A percentile compares a stretch with the other conserved stretches of the same genome.
phyloP scores from a whole-genome alignment of 2,888 invertebrate genomes.

The Sminthurides aquaticus region DNA sequence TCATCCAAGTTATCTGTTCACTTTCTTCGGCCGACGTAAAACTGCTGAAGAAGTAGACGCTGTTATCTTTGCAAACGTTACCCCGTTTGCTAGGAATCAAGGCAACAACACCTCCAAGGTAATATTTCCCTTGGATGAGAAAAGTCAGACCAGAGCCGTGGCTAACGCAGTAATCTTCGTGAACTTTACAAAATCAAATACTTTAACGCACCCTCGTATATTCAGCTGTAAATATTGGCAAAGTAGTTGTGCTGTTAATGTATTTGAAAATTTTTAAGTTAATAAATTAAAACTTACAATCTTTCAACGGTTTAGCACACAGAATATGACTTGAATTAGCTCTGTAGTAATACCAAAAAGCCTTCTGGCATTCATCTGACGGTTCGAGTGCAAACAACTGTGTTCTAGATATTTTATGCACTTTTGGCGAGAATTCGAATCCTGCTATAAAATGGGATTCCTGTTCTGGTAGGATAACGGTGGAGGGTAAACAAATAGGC shows the following conservation, averaged over 20 bases:
- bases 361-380: neutral
- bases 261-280: too few species aligned
- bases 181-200: too few species aligned
- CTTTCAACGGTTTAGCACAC: neutral
- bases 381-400: neutral
- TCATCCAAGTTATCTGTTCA: neutral
- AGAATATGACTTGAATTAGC: neutral
- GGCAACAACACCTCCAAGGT: neutral
- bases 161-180: neutral
- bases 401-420: neutral
- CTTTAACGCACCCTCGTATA: too few species aligned
- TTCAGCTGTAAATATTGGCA: too few species aligned
- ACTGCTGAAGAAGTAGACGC: neutral
- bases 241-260: too few species aligned
- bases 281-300: neutral
- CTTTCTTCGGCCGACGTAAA: neutral
- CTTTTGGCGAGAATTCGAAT: neutral
- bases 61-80: neutral
- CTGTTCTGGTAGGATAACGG: neutral
- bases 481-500: neutral
- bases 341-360: neutral
- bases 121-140: neutral
- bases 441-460: neutral
- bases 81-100: neutral
- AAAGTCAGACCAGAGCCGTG: neutral